Base-by-base conservation (phyloP, 2,113 vertebrate genomes). In the Daphoenositta chrysoptera region DNA sequence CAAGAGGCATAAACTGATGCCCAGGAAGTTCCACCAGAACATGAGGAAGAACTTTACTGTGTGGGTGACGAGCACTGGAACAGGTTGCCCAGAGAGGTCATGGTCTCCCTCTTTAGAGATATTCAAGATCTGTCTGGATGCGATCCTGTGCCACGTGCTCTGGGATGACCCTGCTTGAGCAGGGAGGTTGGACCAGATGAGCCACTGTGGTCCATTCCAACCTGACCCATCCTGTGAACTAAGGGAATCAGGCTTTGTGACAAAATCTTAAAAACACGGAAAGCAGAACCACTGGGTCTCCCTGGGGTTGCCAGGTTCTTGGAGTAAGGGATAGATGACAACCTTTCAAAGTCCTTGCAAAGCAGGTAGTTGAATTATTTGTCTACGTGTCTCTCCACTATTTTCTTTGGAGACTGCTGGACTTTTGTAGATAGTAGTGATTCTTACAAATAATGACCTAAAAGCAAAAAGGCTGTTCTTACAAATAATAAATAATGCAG, bases 321-420 rank as follows among this genome's bases (percentile, higher is more conserved):
- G 28, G 45, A 7, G 4, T 20, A 13, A 50, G 7, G 16, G 30
- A 6, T 6, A 15, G 31, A 11, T 31, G 8, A 9, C 9, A 24
- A 26, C 1, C 1, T 48, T 51, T 40, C 16, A 13, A 47, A 82
- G 23, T 12, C 35, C 42, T 57, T 56, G 23, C 23, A 60, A 35
- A 60, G 57, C 31, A 54, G 18, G 9, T 6, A 9, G 27, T 31
- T 48, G 2, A 56, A 7, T 33, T 31, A 30, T 40, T 53, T 66
- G 19, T n/a, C 12, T 54, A 0, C 57, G 13, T 22, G 30, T 27
- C 10, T 14, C 6, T 11, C 17, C 1, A 1, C 27, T 44, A 3
- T 61, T 66, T 71, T 30, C 57, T 58, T 66, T 44, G 33, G 57
- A 76, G 35, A 9, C 0, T 10, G 15, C 13, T 60, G 35, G 33